Evolutionary conservation across 2,888 invertebrate species (phyloP), one percentile per base, ranked within the genome.

Genomic region (Lymantria monacha): DNA sequence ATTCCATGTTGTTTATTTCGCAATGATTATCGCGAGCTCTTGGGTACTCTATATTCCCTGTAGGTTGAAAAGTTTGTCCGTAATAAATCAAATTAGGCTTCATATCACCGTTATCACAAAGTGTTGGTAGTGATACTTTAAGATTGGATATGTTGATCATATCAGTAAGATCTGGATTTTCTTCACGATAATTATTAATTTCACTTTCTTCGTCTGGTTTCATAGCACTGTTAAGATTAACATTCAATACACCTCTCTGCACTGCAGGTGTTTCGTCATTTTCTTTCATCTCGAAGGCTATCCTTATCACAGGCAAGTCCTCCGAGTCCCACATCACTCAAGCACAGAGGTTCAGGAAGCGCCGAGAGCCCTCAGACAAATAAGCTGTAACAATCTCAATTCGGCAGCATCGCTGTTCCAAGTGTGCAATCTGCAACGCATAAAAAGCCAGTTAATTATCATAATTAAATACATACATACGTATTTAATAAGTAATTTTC

Each of bases 321-420:
- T 50, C 45, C 49, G 49, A 50, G 42, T 9, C n/a, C 10, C 13
- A 14, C 15, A 31, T 45, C 3, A 36, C 49, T 50, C 45, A 50
- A 30, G 49, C 45, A 14, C 36, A 30, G 8, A n/a, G 30, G 10
- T 41, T 14, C 1, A 9, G 13, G 15, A 30, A 30, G 7, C 10
- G 36, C 30, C 14, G 15, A 10, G 13, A 12, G 9, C 41, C 10
- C 14, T 13, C 15, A 14, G 41, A 14, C 7, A 41, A 14, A 3
- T 14, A 7, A 0, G 41, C 41, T 9, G 41, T 10, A 7, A 14
- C 1, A 2, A 41, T 14, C 13, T 41, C 41, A 14, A 14, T 41
- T 7, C 15, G 14, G 8, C 14, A 9, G 9, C 41, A 14, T 13
- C 7, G 41, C 14, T 9, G 7, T 14, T 41, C 41, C 10, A 14